Percentiles rank a stretch among this genome's conserved stretches.
These are phyloP conservation scores for Calidris pygmaea DNA, from an alignment of 2,113 vertebrate genomes.

Conservation along the genomic window DNA sequence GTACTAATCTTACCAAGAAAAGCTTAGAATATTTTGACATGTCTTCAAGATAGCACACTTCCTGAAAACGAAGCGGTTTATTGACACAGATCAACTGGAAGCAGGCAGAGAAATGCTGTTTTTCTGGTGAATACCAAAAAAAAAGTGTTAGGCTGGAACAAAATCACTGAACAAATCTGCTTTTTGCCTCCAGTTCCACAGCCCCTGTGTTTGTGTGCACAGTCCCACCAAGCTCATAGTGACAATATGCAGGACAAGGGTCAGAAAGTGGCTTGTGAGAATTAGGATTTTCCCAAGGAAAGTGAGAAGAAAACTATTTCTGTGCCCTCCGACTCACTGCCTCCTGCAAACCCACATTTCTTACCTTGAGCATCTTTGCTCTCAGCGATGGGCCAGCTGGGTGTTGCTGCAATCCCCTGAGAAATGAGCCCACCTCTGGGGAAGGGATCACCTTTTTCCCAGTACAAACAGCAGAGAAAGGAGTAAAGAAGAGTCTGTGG, in stretches of 20 bases:
- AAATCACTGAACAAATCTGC: not conserved
- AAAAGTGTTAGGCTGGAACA: not conserved
- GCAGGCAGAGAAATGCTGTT: not conserved
- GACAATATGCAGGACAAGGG: not conserved
- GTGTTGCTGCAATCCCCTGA: not conserved
- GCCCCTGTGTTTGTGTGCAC: not conserved
- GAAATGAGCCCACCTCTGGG: not conserved
- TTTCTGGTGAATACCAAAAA: not conserved
- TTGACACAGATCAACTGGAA: not conserved
- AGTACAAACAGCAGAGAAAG: not conserved
- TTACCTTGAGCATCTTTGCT: not conserved
- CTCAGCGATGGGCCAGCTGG: not conserved
- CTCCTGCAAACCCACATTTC: not conserved
- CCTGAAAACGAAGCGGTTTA: not conserved
- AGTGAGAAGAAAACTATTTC: not conserved
- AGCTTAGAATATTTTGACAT: not conserved
- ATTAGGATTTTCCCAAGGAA: not conserved
- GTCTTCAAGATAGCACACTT: not conserved
- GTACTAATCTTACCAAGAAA: not conserved
- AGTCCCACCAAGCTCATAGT: not conserved
- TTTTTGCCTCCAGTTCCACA: not conserved
- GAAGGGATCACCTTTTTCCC: not conserved
- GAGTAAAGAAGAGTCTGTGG: not conserved
- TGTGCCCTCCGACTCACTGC: not conserved
- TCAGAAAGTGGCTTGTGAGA: not conserved